Percentiles rank a stretch among this genome's conserved stretches.
Conservation (phyloP, 2,113 vertebrate genomes). For the Chrysochloris asiatica region DNA sequence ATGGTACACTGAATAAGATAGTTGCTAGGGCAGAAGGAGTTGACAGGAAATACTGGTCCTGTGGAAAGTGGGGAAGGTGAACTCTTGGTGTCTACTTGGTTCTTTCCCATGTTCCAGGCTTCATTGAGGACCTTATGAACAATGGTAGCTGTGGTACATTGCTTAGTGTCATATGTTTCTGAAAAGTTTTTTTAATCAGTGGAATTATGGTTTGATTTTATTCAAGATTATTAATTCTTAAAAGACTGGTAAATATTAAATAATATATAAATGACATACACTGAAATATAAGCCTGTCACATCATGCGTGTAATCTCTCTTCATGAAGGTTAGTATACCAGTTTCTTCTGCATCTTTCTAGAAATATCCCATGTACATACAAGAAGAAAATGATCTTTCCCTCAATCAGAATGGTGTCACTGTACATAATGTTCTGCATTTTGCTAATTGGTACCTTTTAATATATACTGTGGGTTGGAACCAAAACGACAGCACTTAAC, state of each 20-base stretch:
- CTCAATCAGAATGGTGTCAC: background rate
- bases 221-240: constrained; percentile 37
- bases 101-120: background rate
- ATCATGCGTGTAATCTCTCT: background rate
- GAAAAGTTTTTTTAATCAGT: background rate
- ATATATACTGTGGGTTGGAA: no score
- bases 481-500: no score
- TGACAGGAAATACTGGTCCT: background rate
- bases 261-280: background rate
- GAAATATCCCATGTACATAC: background rate
- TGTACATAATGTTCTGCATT: background rate
- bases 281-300: background rate
- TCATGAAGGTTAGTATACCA: background rate
- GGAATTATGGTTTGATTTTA: constrained; percentile 34
- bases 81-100: background rate
- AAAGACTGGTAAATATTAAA: constrained; percentile 20
- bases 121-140: background rate
- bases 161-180: background rate
- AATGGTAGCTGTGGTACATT: background rate
- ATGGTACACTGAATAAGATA: constrained; percentile 33
- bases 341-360: constrained; percentile 26
- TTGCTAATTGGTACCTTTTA: background rate
- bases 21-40: constrained; percentile 53
- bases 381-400: background rate
- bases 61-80: background rate